These are phyloP conservation scores for Melolontha melolontha DNA, from an alignment of 2,888 invertebrate species.

Conservation along the genomic window DNA sequence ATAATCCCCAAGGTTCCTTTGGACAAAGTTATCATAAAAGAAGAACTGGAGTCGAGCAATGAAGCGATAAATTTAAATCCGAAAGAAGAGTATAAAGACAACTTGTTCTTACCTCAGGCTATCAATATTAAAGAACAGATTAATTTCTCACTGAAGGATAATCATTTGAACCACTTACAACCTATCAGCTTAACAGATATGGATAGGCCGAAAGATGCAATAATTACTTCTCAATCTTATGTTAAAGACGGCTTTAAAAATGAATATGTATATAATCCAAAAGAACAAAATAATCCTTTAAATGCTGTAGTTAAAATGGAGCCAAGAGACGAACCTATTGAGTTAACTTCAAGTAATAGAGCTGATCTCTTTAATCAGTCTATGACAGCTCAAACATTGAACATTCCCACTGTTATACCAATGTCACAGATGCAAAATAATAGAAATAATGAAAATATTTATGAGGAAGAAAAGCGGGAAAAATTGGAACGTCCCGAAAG, in stretches of 20 bases:
- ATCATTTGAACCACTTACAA: constrained; percentile 48
- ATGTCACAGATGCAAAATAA: constrained; percentile 53
- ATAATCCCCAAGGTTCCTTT: constrained; percentile 73
- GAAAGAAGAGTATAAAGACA: constrained; percentile 54
- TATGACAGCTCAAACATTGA: constrained; percentile 57
- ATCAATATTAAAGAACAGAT: constrained; percentile 56
- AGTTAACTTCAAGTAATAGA: constrained; percentile 56
- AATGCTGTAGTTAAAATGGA: constrained; percentile 61
- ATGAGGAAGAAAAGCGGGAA: constrained; percentile 55
- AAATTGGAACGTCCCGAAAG: constrained; percentile 59
- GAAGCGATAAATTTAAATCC: constrained; percentile 53
- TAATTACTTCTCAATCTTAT: constrained; percentile 55
- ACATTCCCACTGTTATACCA: constrained; percentile 61
- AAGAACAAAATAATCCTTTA: constrained; percentile 47
- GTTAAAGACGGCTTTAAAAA: constrained; percentile 44
- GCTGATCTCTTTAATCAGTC: constrained; percentile 48
- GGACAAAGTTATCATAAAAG: constrained; percentile 66
- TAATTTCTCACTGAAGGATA: constrained; percentile 59
- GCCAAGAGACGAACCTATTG: constrained; percentile 64
- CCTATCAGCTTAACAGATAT: constrained; percentile 57
- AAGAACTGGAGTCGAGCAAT: constrained; percentile 60
- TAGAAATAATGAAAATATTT: constrained; percentile 42
- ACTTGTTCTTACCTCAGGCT: constrained; percentile 57
- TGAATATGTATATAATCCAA: constrained; percentile 42
- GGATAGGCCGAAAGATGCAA: constrained; percentile 56